Conservation (phyloP, 2,888 invertebrate genomes). For the Therioaphis trifolii region DNA sequence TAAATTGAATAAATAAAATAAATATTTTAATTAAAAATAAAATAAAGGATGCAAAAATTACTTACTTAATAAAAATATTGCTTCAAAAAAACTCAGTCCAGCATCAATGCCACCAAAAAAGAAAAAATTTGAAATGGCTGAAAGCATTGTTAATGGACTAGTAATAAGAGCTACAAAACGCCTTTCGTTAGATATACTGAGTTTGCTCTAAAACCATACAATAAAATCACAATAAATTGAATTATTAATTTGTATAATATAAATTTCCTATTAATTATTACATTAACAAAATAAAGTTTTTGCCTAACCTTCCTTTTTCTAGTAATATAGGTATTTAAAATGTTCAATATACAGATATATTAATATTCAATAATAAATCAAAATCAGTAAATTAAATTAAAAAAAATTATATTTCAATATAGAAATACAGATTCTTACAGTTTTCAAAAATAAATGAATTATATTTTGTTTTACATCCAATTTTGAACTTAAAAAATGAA, state of each 20-base stretch:
- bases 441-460: neutral
- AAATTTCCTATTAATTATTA: no score
- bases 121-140: conserved; percentile 87
- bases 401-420: neutral
- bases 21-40: neutral
- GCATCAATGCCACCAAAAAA: conserved; percentile 83
- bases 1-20: conserved; percentile 67
- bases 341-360: no score
- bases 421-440: neutral
- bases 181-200: conserved; percentile 70
- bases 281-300: no score
- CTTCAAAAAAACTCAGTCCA: conserved; percentile 69
- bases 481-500: neutral
- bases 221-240: neutral
- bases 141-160: conserved; percentile 81
- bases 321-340: no score
- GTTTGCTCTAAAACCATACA: conserved; percentile 46
- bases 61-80: conserved; percentile 57
- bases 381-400: no score
- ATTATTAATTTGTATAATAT: neutral
- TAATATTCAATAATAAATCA: no score
- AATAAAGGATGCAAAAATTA: neutral
- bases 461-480: neutral
- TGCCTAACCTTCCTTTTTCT: no score
- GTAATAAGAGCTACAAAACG: conserved; percentile 78